phyloP scores from a whole-genome alignment of 2,113 vertebrate species.

The Protobothrops flavoviridis region DNA sequence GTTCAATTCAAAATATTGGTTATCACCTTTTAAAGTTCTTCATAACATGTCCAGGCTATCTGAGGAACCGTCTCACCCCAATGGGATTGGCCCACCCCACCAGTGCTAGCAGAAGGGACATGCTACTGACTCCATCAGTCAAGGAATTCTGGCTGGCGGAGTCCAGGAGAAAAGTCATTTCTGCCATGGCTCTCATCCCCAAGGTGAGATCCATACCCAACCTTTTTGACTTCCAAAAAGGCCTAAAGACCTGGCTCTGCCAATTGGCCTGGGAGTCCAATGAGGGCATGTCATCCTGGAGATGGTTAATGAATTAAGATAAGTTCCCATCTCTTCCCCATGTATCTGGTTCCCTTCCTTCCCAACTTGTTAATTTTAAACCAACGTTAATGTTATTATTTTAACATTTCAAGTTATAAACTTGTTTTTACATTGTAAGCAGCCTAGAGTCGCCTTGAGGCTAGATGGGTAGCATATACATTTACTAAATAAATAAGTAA shows the following conservation, averaged over 20 bases:
- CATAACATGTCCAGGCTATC: background rate
- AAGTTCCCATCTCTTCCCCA: background rate
- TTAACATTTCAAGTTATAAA: background rate
- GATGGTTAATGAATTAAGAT: background rate
- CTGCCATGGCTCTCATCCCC: background rate
- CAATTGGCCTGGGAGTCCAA: background rate
- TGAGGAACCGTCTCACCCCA: background rate
- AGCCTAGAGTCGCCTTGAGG: background rate
- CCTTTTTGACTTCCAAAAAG: background rate
- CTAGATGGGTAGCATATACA: background rate
- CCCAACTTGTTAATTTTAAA: background rate
- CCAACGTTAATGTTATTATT: background rate
- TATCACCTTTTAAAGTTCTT: background rate
- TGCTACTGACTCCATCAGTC: background rate
- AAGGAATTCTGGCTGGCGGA: background rate
- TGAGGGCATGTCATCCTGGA: background rate
- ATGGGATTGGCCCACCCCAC: background rate
- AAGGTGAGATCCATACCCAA: background rate
- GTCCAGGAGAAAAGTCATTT: background rate
- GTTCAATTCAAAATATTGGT: background rate
- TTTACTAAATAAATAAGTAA: background rate
- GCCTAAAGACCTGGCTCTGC: background rate
- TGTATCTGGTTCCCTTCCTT: background rate
- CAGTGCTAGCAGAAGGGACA: background rate
- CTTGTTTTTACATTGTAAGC: background rate